Percentiles rank a stretch among this genome's conserved stretches.
phyloP scores from a whole-genome alignment of 2,797 vertebrate species.

The Tamandua tetradactyla region DNA sequence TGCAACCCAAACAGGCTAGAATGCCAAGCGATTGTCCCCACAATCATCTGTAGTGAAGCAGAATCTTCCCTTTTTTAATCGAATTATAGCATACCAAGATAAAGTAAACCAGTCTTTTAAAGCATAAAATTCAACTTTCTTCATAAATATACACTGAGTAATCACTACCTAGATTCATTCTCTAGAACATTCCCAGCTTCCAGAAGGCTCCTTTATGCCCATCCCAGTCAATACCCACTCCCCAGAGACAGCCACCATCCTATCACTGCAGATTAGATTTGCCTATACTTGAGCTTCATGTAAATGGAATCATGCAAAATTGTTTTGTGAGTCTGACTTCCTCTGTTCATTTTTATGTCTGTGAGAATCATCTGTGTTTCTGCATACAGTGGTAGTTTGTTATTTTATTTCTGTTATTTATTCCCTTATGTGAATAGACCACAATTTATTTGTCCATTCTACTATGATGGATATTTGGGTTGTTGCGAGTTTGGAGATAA shows the following conservation, averaged over 20 bases:
- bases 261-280: neutral
- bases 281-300: neutral
- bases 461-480: neutral
- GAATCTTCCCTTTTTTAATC: neutral
- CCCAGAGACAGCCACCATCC: neutral
- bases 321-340: neutral
- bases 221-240: neutral
- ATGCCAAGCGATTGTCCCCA: neutral
- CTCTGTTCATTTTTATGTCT: neutral
- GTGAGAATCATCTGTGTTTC: neutral
- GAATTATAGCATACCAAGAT: neutral
- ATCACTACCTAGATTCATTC: too few species aligned
- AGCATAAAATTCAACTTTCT: neutral
- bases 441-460: neutral
- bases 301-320: neutral
- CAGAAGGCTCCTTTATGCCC: too few species aligned
- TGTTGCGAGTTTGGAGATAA: neutral
- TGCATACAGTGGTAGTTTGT: neutral
- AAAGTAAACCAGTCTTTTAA: neutral
- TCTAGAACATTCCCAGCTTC: neutral
- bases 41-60: neutral
- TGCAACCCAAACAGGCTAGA: neutral
- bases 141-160: neutral
- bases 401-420: neutral
- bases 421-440: neutral